Base-by-base conservation (phyloP, 2,113 vertebrate species). In the Megaceryle torquata region DNA sequence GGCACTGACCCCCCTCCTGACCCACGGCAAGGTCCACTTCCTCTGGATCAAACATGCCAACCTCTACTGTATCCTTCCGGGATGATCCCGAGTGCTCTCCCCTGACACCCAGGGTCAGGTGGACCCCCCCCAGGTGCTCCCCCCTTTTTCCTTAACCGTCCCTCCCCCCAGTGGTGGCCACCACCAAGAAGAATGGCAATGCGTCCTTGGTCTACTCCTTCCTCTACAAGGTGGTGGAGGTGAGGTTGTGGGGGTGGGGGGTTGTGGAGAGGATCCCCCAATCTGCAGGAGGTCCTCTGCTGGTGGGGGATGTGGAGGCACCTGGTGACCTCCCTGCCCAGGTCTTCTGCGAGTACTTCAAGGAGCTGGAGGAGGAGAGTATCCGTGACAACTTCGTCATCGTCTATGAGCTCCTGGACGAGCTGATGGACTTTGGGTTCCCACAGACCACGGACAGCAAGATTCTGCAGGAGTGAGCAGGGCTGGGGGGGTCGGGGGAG, bases 31-130 rank as follows among this genome's bases (percentile, higher is more conserved):
- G 1, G 98, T 99, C 26, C 99, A 99, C 88, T 99, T 99, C 96
- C 95, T 99, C 74, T 99, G 99, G 99, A 99, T 99, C 98, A 99
- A 99, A 60, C 98, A 99, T 97, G 98, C 97, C 98, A 99, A 99
- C 97, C 98, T 99, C 10, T 99, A 99, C 97, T 59, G 99, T 99
- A 99, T 99, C 99, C 98, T 97, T 90, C n/a, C 7, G 16, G 10
- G 22, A 14, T 53, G 25, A 6, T 18, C 16, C 16, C 7, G 8
- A 37, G 37, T 37, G 37, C 37, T 37, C 37, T 37, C 37, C 37
- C 37, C 37, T 37, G 37, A 7, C 37, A 37, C 37, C 37, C 37
- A 37, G 37, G 37, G 37, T 37, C 37, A 37, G 37, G 37, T 37
- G 37, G 37, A 37, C 15, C 33, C 46, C 51, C 24, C 24, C 51